Base-by-base conservation (phyloP, 2,113 vertebrate species). In the Miniopterus natalensis region DNA sequence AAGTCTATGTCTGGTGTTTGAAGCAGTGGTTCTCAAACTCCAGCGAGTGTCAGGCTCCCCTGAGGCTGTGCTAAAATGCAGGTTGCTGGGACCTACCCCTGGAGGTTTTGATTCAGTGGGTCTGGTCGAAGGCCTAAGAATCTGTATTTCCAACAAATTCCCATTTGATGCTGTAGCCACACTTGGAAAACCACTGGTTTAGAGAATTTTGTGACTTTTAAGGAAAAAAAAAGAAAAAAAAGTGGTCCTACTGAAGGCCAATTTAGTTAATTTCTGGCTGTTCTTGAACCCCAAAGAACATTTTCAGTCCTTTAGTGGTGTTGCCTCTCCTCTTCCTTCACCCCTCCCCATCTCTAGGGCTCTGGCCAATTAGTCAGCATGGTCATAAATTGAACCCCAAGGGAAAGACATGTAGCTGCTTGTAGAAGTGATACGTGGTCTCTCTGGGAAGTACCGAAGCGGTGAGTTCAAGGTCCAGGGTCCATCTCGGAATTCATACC, bases 111-210 rank as follows among this genome's bases (percentile, higher is more conserved):
- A 45, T 65, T 84, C 25, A 14, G 10, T 73, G 51, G 8, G 10
- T 40, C 84, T 90, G 59, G 20, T 53, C 8, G 57, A 42, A 25
- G n/a, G 17, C 61, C 57, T 2, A 65, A 59, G 51, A 88, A 63
- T 18, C 61, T 86, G 27, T 23, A n/a, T 93, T 94, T 89, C 53
- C 75, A 70, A 63, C n/a, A 87, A 25, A n/a, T 47, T 74, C 17
- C 21, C 1, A 4, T 79, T 83, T 31, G 59, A 25, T 81, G 12
- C 36, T 75, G 66, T n/a, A 63, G 21, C 65, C 21, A 6, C 1
- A n/a, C 13, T 85, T 51, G 55, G 45, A 68, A 42, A 90, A 53
- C 40, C 6, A 1, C 42, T 66, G 17, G 11, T 51, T 47, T 57
- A 75, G 31, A 90, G 36, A 47, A 57, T 84, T 90, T 87, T 68